Conservation (phyloP, 2,888 invertebrate species). For the Microctonus hyperodae region DNA sequence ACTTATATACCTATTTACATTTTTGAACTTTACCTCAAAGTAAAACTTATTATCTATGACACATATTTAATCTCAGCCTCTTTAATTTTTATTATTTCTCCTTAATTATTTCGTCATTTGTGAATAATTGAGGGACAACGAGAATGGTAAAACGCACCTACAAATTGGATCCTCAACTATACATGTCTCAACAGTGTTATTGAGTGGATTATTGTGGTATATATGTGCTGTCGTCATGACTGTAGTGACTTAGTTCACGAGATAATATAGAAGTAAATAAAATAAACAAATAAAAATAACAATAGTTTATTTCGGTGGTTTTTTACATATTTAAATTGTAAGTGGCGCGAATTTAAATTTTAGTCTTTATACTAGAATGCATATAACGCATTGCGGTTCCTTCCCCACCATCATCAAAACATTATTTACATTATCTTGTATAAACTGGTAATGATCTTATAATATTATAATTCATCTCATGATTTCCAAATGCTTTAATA, state of each 20-base stretch:
- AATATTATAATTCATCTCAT: not conserved
- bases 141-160: not conserved
- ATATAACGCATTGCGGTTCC: slow-evolving; percentile 7
- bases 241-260: not conserved
- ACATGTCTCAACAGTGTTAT: not conserved
- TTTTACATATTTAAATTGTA: not conserved
- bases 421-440: not conserved
- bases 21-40: no score
- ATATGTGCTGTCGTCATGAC: not conserved
- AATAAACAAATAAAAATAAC: not conserved
- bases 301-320: not conserved
- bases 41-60: not conserved
- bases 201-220: not conserved
- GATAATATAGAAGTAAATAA: not conserved
- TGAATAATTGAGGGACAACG: not conserved
- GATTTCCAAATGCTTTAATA: not conserved
- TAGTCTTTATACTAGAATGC: not conserved
- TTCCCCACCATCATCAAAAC: not conserved
- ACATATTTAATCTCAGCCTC: not conserved
- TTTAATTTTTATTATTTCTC: not conserved
- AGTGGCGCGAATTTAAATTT: not conserved
- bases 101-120: not conserved
- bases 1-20: no score
- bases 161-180: not conserved
- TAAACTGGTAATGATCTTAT: not conserved